A percentile compares a stretch with the other conserved stretches of the same genome.
phyloP scores from a whole-genome alignment of 23 tunicate species.

The Clavelina lepadiformis region DNA sequence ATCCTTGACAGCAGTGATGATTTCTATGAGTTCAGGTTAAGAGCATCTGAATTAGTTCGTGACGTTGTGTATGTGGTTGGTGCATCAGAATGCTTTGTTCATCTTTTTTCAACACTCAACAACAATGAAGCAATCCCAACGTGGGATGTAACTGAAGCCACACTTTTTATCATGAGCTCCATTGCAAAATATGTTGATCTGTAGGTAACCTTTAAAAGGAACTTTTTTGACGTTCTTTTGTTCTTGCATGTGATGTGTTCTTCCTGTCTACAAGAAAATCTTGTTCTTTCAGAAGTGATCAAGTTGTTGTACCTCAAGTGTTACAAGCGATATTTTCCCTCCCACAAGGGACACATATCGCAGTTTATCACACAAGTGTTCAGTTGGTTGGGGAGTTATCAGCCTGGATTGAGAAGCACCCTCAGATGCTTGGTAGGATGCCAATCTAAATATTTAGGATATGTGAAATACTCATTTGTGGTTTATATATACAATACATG shows the following conservation, averaged over 20 bases:
- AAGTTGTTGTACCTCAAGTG: slow-evolving; percentile 64
- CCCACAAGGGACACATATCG: slow-evolving; percentile 54
- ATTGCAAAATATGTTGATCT: slow-evolving; percentile 75
- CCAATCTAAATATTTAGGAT: too few species aligned
- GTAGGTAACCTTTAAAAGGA: too few species aligned
- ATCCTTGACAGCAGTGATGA: slow-evolving; percentile 71
- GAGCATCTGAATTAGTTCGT: slow-evolving; percentile 66
- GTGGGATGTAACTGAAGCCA: slow-evolving; percentile 94
- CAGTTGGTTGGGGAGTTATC: slow-evolving; percentile 68
- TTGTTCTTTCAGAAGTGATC: slow-evolving; percentile 32
- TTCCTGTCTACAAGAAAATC: background rate
- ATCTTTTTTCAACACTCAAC: slow-evolving; percentile 69
- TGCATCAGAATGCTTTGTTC: slow-evolving; percentile 63
- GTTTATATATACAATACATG: too few species aligned
- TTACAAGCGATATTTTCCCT: slow-evolving; percentile 76
- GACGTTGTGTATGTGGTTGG: slow-evolving; percentile 84
- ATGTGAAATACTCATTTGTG: too few species aligned
- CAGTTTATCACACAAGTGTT: slow-evolving; percentile 73
- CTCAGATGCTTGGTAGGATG: slow-evolving; percentile 66
- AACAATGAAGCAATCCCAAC: slow-evolving; percentile 21
- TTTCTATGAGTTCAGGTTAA: slow-evolving; percentile 72
- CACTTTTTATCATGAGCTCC: slow-evolving; percentile 73
- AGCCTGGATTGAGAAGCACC: slow-evolving; percentile 64
- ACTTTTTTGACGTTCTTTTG: background rate
- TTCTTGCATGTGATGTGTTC: background rate